These are phyloP conservation scores for Spilosoma lubricipeda DNA, from an alignment of 2,888 invertebrate species.

Conservation along the genomic window DNA sequence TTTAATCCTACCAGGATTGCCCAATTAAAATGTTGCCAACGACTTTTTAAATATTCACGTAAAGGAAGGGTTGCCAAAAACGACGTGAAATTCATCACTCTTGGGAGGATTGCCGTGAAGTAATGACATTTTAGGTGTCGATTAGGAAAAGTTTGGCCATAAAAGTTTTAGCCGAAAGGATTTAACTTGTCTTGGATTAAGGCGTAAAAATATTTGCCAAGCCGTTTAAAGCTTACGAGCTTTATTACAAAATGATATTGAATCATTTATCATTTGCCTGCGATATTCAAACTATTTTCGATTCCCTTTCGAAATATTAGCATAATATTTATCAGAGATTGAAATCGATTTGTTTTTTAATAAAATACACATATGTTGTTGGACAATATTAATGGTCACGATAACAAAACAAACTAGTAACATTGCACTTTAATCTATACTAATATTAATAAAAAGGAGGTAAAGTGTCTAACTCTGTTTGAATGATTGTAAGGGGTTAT, in stretches of 20 bases:
- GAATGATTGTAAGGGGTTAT: too few species aligned
- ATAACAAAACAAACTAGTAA: neutral
- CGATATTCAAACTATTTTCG: neutral
- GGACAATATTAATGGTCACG: neutral
- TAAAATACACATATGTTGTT: neutral
- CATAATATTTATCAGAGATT: neutral
- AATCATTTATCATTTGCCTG: slow-evolving; percentile 14
- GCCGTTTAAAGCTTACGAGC: slow-evolving; percentile 10
- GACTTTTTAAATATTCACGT: slow-evolving; percentile 85
- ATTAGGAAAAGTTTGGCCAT: slow-evolving; percentile 76
- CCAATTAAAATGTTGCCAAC: slow-evolving; percentile 85
- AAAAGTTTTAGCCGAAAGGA: slow-evolving; percentile 63
- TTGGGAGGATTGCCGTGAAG: slow-evolving; percentile 76
- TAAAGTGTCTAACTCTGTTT: too few species aligned
- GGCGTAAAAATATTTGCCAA: slow-evolving; percentile 41
- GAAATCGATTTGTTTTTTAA: neutral
- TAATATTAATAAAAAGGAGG: too few species aligned
- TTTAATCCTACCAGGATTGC: slow-evolving; percentile 84
- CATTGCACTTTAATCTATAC: too few species aligned
- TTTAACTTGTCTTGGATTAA: slow-evolving; percentile 60
- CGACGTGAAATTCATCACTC: slow-evolving; percentile 80
- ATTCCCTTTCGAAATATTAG: neutral
- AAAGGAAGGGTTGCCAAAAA: slow-evolving; percentile 80
- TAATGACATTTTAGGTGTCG: slow-evolving; percentile 85
- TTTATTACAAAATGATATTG: slow-evolving; percentile 16